Evolutionary conservation across 2,113 vertebrate species (phyloP).

Genomic region (Atlantisia rogersi): DNA sequence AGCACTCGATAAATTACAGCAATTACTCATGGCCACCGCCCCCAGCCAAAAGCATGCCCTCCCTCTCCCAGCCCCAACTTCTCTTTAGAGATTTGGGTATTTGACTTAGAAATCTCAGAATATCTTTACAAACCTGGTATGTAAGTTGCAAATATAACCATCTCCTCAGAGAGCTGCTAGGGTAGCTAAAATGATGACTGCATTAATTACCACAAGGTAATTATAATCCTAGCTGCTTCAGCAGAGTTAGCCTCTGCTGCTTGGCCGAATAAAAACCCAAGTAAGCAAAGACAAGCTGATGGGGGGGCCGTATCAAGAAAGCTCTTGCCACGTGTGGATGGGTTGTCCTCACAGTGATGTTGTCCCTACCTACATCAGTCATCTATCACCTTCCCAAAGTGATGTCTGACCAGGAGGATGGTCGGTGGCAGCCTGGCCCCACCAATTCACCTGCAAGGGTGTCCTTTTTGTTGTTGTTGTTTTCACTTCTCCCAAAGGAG

Average conservation of each 20-base stretch:
- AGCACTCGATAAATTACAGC: background rate
- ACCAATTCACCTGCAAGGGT: background rate
- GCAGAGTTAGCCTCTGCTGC: background rate
- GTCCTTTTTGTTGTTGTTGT: background rate
- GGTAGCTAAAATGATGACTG: background rate
- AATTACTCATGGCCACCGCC: background rate
- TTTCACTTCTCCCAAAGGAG: background rate
- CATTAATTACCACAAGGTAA: constrained; percentile 31
- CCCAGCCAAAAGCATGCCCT: background rate
- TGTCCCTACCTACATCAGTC: background rate
- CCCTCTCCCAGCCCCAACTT: background rate
- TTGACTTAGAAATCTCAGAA: background rate
- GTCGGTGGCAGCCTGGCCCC: background rate
- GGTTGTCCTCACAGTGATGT: background rate
- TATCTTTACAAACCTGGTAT: background rate
- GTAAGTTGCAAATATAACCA: background rate
- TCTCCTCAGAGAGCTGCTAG: background rate
- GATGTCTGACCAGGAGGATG: background rate
- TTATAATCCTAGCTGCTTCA: background rate
- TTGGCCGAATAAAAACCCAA: background rate
- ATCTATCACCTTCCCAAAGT: background rate
- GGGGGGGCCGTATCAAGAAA: background rate
- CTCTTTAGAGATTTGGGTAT: background rate
- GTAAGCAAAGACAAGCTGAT: background rate
- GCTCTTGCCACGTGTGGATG: background rate